These are phyloP conservation scores for Clivina fossor DNA, from an alignment of 2,888 invertebrate species.

Conservation along the genomic window DNA sequence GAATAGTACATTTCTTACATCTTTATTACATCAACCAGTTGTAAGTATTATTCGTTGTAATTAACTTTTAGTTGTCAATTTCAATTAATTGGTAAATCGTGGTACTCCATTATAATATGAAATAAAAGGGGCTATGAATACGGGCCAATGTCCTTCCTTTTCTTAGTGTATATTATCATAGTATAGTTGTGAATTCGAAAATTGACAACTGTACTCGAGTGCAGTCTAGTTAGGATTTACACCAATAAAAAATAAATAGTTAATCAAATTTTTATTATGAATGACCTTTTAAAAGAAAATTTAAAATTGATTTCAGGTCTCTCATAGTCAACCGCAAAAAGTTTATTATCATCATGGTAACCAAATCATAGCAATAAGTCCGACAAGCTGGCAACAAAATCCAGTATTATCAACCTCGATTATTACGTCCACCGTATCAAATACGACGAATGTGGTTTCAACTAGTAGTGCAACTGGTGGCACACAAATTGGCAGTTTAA, in stretches of 20 bases:
- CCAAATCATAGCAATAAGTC: conserved; percentile 50
- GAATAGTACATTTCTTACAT: conserved; percentile 21
- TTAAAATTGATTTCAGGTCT: conserved; percentile 15
- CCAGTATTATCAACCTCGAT: conserved; percentile 35
- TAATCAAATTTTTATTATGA: not conserved
- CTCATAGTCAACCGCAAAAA: conserved; percentile 47
- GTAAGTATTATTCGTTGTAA: conserved; percentile 32
- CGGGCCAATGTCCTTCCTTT: too few species aligned
- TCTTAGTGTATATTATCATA: too few species aligned
- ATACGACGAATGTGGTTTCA: conserved; percentile 12
- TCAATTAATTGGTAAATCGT: not conserved
- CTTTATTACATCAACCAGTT: conserved; percentile 30
- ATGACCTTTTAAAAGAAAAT: not conserved
- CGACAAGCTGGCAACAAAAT: conserved; percentile 13
- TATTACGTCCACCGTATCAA: conserved; percentile 18
- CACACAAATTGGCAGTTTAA: conserved; percentile 37
- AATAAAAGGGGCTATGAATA: too few species aligned
- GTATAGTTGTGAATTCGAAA: too few species aligned
- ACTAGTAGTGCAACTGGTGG: conserved; percentile 42
- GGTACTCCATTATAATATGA: too few species aligned
- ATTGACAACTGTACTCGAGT: too few species aligned
- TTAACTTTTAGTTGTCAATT: too few species aligned
- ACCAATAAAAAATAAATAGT: too few species aligned
- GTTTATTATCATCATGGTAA: conserved; percentile 56
- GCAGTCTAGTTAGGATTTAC: too few species aligned